Evolutionary conservation across 2,113 vertebrate genomes (phyloP), one percentile per base, ranked within the genome.

Genomic region (Numenius arquata): DNA sequence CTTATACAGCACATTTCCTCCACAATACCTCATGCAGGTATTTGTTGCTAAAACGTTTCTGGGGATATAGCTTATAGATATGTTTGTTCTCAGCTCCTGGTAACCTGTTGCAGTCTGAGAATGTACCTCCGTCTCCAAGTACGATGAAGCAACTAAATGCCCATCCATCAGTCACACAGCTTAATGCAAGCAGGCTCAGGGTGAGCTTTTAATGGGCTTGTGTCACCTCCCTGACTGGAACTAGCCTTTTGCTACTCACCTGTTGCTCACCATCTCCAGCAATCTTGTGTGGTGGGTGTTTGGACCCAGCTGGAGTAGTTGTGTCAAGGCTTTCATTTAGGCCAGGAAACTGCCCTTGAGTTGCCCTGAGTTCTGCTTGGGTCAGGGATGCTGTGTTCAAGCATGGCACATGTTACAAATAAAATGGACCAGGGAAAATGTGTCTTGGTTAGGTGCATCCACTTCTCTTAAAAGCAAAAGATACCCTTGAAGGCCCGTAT

Each of bases 1-100:
- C 70, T 85, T 90, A 41, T 38, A 73, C 48, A 85, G 62, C 80
- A 87, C 9, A 8, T 91, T 92, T 94, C 48, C 48, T 67, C 63
- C 70, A 38, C 76, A 77, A 22, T 84, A 15, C 48, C 34, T 70
- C 72, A 80, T 41, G 30, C 41, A 52, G 36, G 47, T 75, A 58
- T 34, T 52, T 82, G 87, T 20, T 88, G 67, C 32, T 88, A 41
- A 88, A 76, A 62, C 0, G 2, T 45, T 59, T 65, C 27, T 73
- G 58, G 40, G 43, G 43, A n/a, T 48, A 25, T 25, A 74, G 36
- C 40, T 73, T 70, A 34, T 66, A 79, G 74, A 40, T 52, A 47
- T 0, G 0, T 48, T 90, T 89, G 38, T 75, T 90, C 67, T 82
- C 52, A 76, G 58, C 41, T 90, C 18, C 58, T 72, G 34, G 53